Base-by-base conservation (phyloP, 1,140 invertebrate species). In the Tetragnatha versicolor region DNA sequence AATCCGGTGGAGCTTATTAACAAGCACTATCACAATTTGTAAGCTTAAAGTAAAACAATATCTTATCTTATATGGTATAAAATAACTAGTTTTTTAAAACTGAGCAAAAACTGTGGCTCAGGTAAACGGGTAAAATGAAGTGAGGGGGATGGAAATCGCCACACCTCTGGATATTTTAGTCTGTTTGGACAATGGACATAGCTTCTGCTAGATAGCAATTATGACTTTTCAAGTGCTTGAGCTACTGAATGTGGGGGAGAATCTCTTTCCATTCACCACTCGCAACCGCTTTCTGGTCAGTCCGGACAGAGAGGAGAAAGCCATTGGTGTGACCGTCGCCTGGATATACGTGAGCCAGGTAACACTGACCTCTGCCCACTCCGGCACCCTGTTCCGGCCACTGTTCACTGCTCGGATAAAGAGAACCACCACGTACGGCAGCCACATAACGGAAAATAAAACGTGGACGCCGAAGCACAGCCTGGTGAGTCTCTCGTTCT, bases 341-440 rank as follows among this genome's bases (percentile, higher is more conserved):
- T 80, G 79, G 2, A 80, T 20, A 29, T 47, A 80, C 35, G 79
- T 75, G 2, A 80, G 51, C 70, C 69, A 80, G 2, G 79, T 75
- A 27, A 70, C 49, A 14, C 6, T 20, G 7, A 75, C 37, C 51
- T 76, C 70, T 33, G 61, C 12, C 70, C 79, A 75, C 12, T 73
- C n/a, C 9, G 70, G 61, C 37, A 80, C 22, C 7, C 29, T 25
- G 14, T 33, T 22, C 9, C 20, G 17, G 25, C 45, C 45, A 1
- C 7, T 33, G 3, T 42, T 7, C 22, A 68, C 47, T 1, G 66
- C 55, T 4, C 61, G 31, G 17, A 31, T 66, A 47, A 72, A 80
- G 12, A 39, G 33, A 14, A 33, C 17, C 2, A 58, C 29, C 7
- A 68, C 22, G 31, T 80, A 80, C 5, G 79, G 79, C 22, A 69